Conservation (phyloP, 2,797 vertebrate genomes). For the Lates japonicus region DNA sequence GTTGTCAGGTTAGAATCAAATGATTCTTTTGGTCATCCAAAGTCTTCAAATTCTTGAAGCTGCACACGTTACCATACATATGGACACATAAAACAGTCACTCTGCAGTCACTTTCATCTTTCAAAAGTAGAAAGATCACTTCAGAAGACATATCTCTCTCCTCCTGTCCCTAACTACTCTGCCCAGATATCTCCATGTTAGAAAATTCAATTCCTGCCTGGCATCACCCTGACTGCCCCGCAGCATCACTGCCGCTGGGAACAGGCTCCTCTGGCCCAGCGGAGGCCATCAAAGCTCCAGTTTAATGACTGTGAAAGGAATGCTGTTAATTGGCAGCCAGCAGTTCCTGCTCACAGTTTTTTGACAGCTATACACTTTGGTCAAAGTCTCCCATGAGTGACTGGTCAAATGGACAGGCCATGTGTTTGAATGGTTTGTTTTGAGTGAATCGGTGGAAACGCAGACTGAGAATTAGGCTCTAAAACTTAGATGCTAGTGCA, state of each 20-base stretch:
- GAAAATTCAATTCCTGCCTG: constrained; percentile 25
- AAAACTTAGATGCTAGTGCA: background rate
- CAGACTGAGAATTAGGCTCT: background rate
- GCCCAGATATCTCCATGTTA: background rate
- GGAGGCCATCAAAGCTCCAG: constrained; percentile 47
- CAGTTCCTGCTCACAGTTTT: constrained; percentile 37
- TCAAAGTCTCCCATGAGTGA: constrained; percentile 6
- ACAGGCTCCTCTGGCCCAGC: constrained; percentile 29
- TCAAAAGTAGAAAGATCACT: constrained; percentile 11
- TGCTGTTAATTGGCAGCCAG: constrained; percentile 64
- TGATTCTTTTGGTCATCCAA: background rate
- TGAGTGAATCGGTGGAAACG: background rate
- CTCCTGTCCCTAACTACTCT: background rate
- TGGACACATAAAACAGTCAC: background rate
- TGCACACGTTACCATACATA: background rate
- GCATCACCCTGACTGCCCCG: constrained; percentile 26
- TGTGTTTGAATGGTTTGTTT: constrained; percentile 1
- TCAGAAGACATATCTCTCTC: constrained; percentile 5
- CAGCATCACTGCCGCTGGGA: constrained; percentile 24
- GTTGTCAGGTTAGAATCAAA: background rate
- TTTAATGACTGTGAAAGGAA: constrained; percentile 61
- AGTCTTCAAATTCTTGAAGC: background rate
- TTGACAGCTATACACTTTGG: constrained; percentile 23
- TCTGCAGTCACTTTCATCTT: constrained; percentile 8
- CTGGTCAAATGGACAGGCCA: background rate